These are phyloP conservation scores for Tor tambroides DNA, from an alignment of 2,113 vertebrate species.

Conservation along the genomic window DNA sequence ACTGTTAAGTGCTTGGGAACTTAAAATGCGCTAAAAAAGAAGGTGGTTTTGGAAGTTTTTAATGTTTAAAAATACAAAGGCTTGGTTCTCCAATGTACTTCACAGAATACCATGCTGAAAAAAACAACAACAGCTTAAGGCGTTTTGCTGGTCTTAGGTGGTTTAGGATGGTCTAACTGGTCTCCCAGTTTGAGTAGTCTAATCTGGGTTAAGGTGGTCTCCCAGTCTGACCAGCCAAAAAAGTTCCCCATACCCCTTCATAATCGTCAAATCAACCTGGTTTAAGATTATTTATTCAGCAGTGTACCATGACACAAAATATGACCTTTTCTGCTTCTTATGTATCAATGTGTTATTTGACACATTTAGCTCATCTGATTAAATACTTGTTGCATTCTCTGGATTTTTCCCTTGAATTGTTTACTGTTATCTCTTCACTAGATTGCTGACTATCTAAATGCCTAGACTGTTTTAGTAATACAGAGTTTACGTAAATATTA, in stretches of 20 bases:
- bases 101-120: background rate
- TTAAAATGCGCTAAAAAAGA: too few species aligned
- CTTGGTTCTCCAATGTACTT: background rate
- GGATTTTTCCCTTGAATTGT: background rate
- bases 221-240: background rate
- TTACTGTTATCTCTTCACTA: background rate
- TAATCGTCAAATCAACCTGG: background rate
- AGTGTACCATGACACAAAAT: background rate
- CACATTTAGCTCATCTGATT: background rate
- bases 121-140: background rate
- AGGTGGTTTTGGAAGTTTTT: background rate
- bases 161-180: background rate
- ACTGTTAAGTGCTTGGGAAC: background rate
- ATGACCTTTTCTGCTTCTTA: background rate
- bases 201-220: background rate
- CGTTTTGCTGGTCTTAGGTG: background rate
- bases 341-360: background rate
- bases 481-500: background rate
- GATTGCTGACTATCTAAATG: background rate
- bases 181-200: background rate
- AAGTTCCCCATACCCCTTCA: background rate
- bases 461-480: background rate
- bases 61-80: background rate
- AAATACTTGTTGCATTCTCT: background rate
- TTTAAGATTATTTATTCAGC: background rate